Base-by-base conservation (phyloP, 2,888 invertebrate species). In the Hydroisotoma schaefferi region DNA sequence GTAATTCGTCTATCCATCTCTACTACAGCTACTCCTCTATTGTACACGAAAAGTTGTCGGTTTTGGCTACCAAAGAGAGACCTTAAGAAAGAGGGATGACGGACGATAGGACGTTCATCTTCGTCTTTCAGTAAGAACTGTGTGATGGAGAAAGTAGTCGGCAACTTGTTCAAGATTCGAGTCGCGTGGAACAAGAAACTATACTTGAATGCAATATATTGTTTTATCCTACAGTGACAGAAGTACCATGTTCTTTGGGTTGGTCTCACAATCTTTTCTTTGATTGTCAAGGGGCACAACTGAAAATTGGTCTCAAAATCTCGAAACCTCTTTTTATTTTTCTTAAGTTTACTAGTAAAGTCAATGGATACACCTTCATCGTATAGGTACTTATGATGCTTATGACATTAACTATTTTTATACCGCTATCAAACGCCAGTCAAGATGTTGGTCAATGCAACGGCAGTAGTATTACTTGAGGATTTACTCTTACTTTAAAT, bases 201-300 rank as follows among this genome's bases (percentile, higher is more conserved):
- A 29, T 20, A 25, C 22, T 23, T n/a, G n/a, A n/a, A n/a, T n/a
- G n/a, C n/a, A n/a, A n/a, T n/a, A n/a, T n/a, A n/a, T n/a, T n/a
- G n/a, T n/a, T 47, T 43, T 18, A 6, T 18, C 20, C 12, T 43
- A 43, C 12, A 43, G 18, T 15, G 20, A 6, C 25, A 20, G 12
- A 46, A 12, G 25, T 22, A 23, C 46, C 23, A 12, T 46, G 23
- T 46, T n/a, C n/a, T n/a, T n/a, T n/a, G n/a, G 8, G 33, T 23
- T 25, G 46, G 46, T 46, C 25, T 29, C 37, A 26, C 37, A 46
- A 48, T 23, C 48, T 57, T 57, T 25, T 51, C 63, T 63, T 59
- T 63, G 63, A 63, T 63, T 63, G 63, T 63, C 57, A 59, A 59
- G 57, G 59, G 61, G 57, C 49, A 47, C 53, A 56, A 57, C 63